Base-by-base conservation (phyloP, 2,797 vertebrate genomes). In the Muraenolepis orangiensis region DNA sequence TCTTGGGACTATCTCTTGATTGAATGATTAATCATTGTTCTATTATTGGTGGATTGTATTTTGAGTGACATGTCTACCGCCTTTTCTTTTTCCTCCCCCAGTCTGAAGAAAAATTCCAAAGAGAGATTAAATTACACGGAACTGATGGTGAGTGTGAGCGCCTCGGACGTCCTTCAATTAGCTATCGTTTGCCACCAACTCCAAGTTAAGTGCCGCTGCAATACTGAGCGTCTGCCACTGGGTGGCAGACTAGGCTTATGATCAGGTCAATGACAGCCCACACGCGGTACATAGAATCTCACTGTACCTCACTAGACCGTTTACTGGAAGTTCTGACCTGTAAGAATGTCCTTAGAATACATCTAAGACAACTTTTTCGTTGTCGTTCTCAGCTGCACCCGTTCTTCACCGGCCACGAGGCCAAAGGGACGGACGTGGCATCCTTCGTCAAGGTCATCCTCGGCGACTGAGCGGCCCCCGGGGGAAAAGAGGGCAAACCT, bases 41-140 rank as follows among this genome's bases (percentile, higher is more conserved):
- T 57, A 23, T 57, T n/a, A 57, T 57, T 23, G 51, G 51, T 8
- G n/a, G 20, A n/a, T n/a, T 57, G 20, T n/a, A 57, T 57, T 57
- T 57, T 57, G 20, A 57, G 20, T 57, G 23, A 57, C 20, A 10
- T n/a, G 46, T 57, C 51, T 23, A 16, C 20, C 51, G 11, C 51
- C 23, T n/a, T n/a, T 66, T 51, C 13, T 51, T 13, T 13, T 51
- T 3, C 13, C 42, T 14, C 28, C 91, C 87, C 81, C 92, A 99
- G 98, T 94, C 97, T 99, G 90, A 98, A 97, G 95, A 99, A 99
- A 92, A 96, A 96, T 94, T 97, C 98, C 93, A 96, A 95, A 94
- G 98, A 99, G 87, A 93, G 98, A 87, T 97, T 97, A 78, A 97
- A 94, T 3, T 99, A 99, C 85, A 92, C 96, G 89, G 98, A 99